Evolutionary conservation across 2,113 vertebrate genomes (phyloP), one percentile per base, ranked within the genome.

Genomic region (Dermatemys mawii): DNA sequence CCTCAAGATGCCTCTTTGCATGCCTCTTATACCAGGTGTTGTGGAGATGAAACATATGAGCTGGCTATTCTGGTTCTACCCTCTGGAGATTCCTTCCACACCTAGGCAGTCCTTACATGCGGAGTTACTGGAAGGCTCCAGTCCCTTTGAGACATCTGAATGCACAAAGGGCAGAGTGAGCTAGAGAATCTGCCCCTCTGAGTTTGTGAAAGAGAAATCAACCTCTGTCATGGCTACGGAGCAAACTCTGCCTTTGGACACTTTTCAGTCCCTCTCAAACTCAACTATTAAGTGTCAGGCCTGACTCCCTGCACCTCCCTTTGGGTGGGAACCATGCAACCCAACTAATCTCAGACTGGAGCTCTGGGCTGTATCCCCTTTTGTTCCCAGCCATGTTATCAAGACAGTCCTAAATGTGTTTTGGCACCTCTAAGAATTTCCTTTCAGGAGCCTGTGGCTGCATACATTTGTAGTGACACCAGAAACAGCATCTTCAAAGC

Each of bases 271-370:
- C 29, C 75, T 70, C 50, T 55, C 10, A 70, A 55, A 5, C 22
- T 6, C 84, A 32, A 26, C 2, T 78, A 11, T 87, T 73, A 46
- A 88, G 63, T 7, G 13, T 35, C 13, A 79, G 21, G 78, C 46
- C 3, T 22, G 49, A 63, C 7, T 84, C 90, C 24, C 22, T 49
- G 8, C 55, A 57, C 84, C 90, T 91, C 81, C 60, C n/a, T 32
- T 2, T 1, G 1, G 6, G 5, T 80, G 78, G 22, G 26, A 51
- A 1, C 11, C 12, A 73, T 12, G 49, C 78, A n/a, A 11, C 1
- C 24, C 1, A 78, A 32, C 32, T 6, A 73, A 26, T n/a, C 46
- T 78, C 41, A 57, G 55, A 84, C 84, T 87, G 46, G 48, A 73
- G 73, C 44, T 0, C 73, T 32, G 50, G 21, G 5, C 11, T 38